Evolutionary conservation across 2,888 invertebrate species (phyloP), one percentile per base, ranked within the genome.

Genomic region (Clostera curtula): DNA sequence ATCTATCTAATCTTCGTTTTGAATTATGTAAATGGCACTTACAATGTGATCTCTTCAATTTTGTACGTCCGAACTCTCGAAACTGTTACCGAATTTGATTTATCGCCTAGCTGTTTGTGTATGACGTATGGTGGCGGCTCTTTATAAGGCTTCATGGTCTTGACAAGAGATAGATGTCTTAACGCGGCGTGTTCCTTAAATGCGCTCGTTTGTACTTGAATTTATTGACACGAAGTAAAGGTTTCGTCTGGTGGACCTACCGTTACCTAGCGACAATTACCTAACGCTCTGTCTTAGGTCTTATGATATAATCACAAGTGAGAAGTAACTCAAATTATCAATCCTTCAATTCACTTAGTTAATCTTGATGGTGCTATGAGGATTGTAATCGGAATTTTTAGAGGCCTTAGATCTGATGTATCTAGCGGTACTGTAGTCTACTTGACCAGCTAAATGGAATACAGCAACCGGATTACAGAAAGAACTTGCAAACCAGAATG

Each of bases 221-320:
- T 79, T 77, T 79, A 79, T 79, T 74, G 70, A 68, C 73, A 75
- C 75, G 76, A 73, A 71, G 61, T 75, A 76, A 75, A 73, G 71
- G 76, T 68, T 56, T 62, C 59, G 51, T 53, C 50, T 48, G 44
- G 41, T 36, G 57, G 49, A 47, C 56, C 53, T 59, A 46, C 55
- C 56, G n/a, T n/a, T n/a, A n/a, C n/a, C n/a, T n/a, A n/a, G n/a
- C n/a, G n/a, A n/a, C n/a, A n/a, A n/a, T n/a, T n/a, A n/a, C n/a
- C n/a, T n/a, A n/a, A n/a, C n/a, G n/a, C n/a, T n/a, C n/a, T n/a
- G n/a, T n/a, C n/a, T n/a, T n/a, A n/a, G n/a, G n/a, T n/a, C n/a
- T n/a, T n/a, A n/a, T n/a, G n/a, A n/a, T n/a, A n/a, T n/a, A n/a
- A n/a, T n/a, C n/a, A n/a, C n/a, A n/a, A n/a, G n/a, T n/a, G n/a